These are phyloP conservation scores for Tenualosa ilisha DNA, from an alignment of 2,797 vertebrate species.

Conservation along the genomic window DNA sequence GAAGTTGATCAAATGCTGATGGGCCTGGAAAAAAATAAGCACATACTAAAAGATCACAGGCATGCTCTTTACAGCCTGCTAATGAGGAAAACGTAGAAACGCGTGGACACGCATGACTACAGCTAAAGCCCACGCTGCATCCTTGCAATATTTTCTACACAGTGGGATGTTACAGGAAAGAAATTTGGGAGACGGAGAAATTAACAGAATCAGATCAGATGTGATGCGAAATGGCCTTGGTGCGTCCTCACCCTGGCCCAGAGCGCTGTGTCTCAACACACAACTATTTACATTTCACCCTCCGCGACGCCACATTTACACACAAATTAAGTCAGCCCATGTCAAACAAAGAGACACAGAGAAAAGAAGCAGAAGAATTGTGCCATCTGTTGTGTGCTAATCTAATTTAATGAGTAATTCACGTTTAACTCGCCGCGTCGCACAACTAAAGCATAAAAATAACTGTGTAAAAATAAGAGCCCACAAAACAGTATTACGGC, in stretches of 20 bases:
- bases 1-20: not conserved
- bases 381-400: slow-evolving; percentile 25
- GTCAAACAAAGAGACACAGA: slow-evolving; percentile 12
- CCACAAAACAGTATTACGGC: slow-evolving; percentile 31
- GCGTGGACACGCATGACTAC: not conserved
- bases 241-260: not conserved
- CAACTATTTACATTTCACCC: slow-evolving; percentile 35
- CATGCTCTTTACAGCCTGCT: not conserved
- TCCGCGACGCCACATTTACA: slow-evolving; percentile 13
- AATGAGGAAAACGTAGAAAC: not conserved
- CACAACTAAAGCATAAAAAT: slow-evolving; percentile 47
- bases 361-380: slow-evolving; percentile 13
- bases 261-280: slow-evolving; percentile 12
- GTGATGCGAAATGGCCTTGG: slow-evolving; percentile 14
- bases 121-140: not conserved
- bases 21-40: not conserved
- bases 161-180: not conserved
- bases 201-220: slow-evolving; percentile 26
- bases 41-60: not conserved
- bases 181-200: not conserved
- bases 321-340: slow-evolving; percentile 14
- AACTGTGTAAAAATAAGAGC: slow-evolving; percentile 30
- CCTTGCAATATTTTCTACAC: too few species aligned
- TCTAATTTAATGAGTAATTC: slow-evolving; percentile 40
- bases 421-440: slow-evolving; percentile 22